Base-by-base conservation (phyloP, 2,797 vertebrate genomes). In the Poeciliopsis infans region DNA sequence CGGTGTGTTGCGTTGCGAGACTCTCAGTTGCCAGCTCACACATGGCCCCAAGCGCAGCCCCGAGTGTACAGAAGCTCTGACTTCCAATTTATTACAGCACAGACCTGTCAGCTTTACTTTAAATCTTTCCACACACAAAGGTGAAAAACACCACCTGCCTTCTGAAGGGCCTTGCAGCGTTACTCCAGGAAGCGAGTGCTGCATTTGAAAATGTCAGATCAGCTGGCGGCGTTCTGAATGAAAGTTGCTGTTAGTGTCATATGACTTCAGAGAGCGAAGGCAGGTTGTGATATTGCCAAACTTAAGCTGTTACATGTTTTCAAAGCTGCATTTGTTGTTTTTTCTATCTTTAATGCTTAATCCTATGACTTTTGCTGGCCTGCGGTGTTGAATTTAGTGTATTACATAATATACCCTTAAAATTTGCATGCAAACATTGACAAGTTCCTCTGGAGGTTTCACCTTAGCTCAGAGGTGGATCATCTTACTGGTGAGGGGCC, bases 401-500 rank as follows among this genome's bases (percentile, higher is more conserved):
- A 20, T 80, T 80, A 15, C 68, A 70, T 66, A 46, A 77, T 77
- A 80, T 43, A 51, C 41, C 70, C 61, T 31, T 36, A n/a, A 74
- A 66, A 59, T 85, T 79, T 77, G 23, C 16, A 23, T 85, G 2
- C 47, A 47, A 85, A 64, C 53, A 68, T 59, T 85, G 76, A 79
- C 77, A 49, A 72, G 85, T 82, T 81, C 74, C 72, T 68, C 75
- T 83, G 78, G 77, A 49, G 83, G 87, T 90, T 81, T 70, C 82
- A 93, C 86, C 82, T 84, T 76, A 68, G 88, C 77, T 87, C 70
- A 11, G 73, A 85, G 80, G 76, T 71, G 77, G 87, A 91, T 94
- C 92, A 77, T 77, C 45, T 94, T 94, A 91, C 94, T 43, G 70
- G 79, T 76, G 75, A 89, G 88, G 83, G 90, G 45, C 87, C 87